A percentile compares a stretch with the other conserved stretches of the same genome.
These are phyloP conservation scores for Siderastrea radians DNA, from an alignment of 92 coral and sea anemone genomes.

Conservation along the genomic window DNA sequence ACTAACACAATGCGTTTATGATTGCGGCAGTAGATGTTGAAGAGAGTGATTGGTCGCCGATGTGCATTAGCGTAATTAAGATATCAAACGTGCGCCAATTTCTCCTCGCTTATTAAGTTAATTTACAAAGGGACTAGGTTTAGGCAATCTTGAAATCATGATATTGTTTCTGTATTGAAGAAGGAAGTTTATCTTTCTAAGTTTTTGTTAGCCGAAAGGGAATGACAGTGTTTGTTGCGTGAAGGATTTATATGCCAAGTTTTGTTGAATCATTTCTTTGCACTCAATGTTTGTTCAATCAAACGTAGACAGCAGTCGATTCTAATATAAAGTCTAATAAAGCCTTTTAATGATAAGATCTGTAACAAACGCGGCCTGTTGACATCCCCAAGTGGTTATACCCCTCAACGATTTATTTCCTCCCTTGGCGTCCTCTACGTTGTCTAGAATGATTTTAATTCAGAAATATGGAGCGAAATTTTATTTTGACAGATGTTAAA, in stretches of 20 bases:
- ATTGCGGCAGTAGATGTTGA: not conserved
- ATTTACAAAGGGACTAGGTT: not conserved
- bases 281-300: conserved; percentile 6
- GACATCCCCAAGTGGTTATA: not conserved
- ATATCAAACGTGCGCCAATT: not conserved
- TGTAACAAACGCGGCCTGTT: not conserved
- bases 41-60: not conserved
- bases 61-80: not conserved
- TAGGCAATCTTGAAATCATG: not conserved
- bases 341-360: not conserved
- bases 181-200: not conserved
- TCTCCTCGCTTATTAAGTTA: not conserved
- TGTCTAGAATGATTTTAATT: not conserved
- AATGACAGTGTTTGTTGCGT: not conserved
- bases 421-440: not conserved
- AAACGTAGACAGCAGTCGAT: not conserved
- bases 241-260: not conserved
- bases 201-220: too few relatives aligned
- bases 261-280: not conserved
- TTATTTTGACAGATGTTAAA: conserved; percentile 31
- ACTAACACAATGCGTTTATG: not conserved
- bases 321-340: not conserved
- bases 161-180: not conserved
- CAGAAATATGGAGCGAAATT: not conserved
- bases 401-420: not conserved